Base-by-base conservation (phyloP, 2,797 vertebrate genomes). In the Tarsius wallacei region DNA sequence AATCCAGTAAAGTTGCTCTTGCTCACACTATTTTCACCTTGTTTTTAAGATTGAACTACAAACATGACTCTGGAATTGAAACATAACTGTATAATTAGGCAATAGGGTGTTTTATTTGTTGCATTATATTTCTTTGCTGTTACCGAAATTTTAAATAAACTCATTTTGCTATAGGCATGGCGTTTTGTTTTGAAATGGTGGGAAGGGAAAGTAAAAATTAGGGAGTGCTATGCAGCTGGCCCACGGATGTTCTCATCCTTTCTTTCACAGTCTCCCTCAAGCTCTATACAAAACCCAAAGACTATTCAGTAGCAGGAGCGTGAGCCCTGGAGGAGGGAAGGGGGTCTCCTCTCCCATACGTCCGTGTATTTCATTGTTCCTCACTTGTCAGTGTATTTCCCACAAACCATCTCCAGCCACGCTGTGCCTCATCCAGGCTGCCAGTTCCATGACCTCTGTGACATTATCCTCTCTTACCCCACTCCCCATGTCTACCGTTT, bases 321-420 rank as follows among this genome's bases (percentile, higher is more conserved):
- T 92, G 96, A 89, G 94, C 91, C 6, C 83, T 17, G 21, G 86
- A 95, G 85, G 95, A 97, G 96, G 95, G 81, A 93, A 78, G 78
- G 81, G 86, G 86, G 98, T 97, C 95, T 71, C 91, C 36, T 98
- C 97, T 96, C 78, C 89, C 89, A 10, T 94, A 90, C 90, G 0
- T 87, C 91, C 92, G 55, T 97, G 97, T 96, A 91, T 83, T 66
- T 94, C 95, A 97, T 96, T 98, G 98, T 98, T 97, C 97, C 96
- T 76, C 97, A 63, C 97, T 98, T 98, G 98, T 98, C 98, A 98
- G 78, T 97, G 94, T 97, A 92, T 98, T 98, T 96, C 97, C 96
- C 96, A 94, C 97, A 98, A 97, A 81, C 97, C 98, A 98, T 94
- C 87, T 84, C 97, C 96, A 95, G 91, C 97, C 92, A 66, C 47